These are phyloP conservation scores for Zaprionus davidi DNA, from an alignment of 1,140 invertebrate species.

Conservation along the genomic window DNA sequence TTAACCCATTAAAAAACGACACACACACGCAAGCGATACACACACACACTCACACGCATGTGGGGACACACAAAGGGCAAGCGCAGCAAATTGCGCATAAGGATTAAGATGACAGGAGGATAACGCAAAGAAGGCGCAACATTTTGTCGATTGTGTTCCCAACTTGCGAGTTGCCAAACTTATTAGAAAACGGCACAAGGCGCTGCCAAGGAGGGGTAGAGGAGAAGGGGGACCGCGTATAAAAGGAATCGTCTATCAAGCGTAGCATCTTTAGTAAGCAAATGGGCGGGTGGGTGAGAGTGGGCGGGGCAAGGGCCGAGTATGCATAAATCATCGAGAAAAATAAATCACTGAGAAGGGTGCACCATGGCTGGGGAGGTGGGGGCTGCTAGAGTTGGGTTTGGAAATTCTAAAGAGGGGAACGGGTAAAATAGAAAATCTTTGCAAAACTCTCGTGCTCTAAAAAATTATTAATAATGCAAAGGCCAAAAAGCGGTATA, in stretches of 20 bases:
- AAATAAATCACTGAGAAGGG: constrained; percentile 71
- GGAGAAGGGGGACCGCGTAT: not conserved
- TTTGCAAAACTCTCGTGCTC: constrained; percentile 64
- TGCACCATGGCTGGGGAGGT: not conserved
- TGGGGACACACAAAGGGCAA: constrained; percentile 7
- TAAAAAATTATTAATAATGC: constrained; percentile 73
- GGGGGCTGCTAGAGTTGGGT: not conserved
- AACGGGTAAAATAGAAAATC: constrained; percentile 61
- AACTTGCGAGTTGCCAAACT: constrained; percentile 27
- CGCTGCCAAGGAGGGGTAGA: too few relatives aligned
- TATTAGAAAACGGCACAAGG: constrained; percentile 25
- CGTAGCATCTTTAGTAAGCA: constrained; percentile 44
- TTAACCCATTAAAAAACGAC: constrained; percentile 69
- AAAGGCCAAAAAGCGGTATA: constrained; percentile 16
- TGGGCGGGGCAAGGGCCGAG: constrained; percentile 12
- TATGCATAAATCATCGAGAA: constrained; percentile 71
- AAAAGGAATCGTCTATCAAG: constrained; percentile 38
- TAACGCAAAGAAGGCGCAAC: constrained; percentile 29
- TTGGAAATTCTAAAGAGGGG: not conserved
- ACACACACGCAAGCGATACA: not conserved
- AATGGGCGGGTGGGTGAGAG: not conserved
- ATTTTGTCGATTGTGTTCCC: constrained; percentile 44
- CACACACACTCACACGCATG: not conserved
- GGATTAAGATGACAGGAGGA: constrained; percentile 53
- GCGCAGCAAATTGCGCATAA: constrained; percentile 38